Base-by-base conservation (phyloP, 2,888 invertebrate species). In the Scaptomyza polygonia region DNA sequence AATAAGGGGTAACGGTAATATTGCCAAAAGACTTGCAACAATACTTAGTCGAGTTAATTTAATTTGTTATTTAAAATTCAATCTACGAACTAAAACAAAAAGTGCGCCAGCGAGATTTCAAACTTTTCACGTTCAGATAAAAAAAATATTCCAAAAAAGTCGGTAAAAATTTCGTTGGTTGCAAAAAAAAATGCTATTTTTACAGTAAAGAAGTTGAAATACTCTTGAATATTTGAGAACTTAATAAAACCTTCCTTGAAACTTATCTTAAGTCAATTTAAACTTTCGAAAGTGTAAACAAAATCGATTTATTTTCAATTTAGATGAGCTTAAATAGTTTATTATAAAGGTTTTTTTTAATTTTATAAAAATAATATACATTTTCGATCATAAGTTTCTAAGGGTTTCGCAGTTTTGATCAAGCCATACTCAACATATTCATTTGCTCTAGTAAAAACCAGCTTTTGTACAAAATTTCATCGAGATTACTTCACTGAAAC, bases 11-110 rank as follows among this genome's bases (percentile, higher is more conserved):
- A n/a, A 30, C 29, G 47, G 47, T 32, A n/a, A 30, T 16, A 40
- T 36, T 29, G 54, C 44, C 49, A 55, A 55, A 67, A 67, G 77
- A 79, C 62, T 72, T 66, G 65, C 88, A 86, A 86, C 86, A 90
- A 89, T 90, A 89, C 89, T 88, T 79, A 85, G 66, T 55, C 79
- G 82, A 88, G 89, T 88, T 86, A 88, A 89, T 89, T 86, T 89
- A 88, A 90, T 90, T 89, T 88, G 88, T 88, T 90, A 89, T 89
- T 89, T 89, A 90, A 90, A 90, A 89, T 90, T 89, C 89, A 90
- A 89, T 89, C 90, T 90, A 77, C 78, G 83, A 89, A 89, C 90
- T 90, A 89, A 90, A 89, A 89, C 89, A 89, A 90, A 89, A 89
- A 89, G 88, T 87, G 77, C 79, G 76, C 77, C 55, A 53, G 42